Base-by-base conservation (phyloP, 2,888 invertebrate genomes). In the Ornithoptera priamus region DNA sequence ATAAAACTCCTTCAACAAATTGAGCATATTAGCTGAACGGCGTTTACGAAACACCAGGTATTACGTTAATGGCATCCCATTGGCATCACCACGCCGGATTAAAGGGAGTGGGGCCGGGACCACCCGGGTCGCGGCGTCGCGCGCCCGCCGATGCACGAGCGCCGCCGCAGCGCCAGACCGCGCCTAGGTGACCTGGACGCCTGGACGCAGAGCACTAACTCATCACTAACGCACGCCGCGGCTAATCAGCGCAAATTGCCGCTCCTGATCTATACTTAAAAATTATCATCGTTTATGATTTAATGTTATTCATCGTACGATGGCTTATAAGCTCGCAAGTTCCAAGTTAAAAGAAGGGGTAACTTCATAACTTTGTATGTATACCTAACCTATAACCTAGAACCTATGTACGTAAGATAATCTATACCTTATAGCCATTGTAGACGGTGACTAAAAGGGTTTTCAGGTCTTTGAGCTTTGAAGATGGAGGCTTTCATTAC, bases 41-140 rank as follows among this genome's bases (percentile, higher is more conserved):
- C 53, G 53, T 53, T 0, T 17, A 8, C 1, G 53, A 17, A 18
- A 53, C 18, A 18, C 53, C 18, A n/a, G 15, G 18, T 36, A 58
- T 65, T 65, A 65, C 58, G 18, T 62, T 63, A 42, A 42, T 66
- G 66, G 63, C 42, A 67, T 65, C 62, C n/a, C 58, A 59, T 46
- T 24, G 12, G 39, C 62, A 62, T 67, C 71, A 69, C 66, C 66
- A 63, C 58, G 68, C 70, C 76, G 76, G 76, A 77, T 77, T 77
- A 78, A 78, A 75, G 76, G 78, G 78, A 79, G 73, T 68, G 70
- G 77, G 76, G 75, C 62, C 18, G 63, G 79, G 85, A 84, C 87
- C 87, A 86, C 87, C 87, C 86, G 84, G 79, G 78, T 78, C 78
- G 87, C 81, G 82, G 83, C 85, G 82, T 78, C 78, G 81, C 81